Conservation (phyloP, 2,888 invertebrate genomes). For the Nemurella pictetii region DNA sequence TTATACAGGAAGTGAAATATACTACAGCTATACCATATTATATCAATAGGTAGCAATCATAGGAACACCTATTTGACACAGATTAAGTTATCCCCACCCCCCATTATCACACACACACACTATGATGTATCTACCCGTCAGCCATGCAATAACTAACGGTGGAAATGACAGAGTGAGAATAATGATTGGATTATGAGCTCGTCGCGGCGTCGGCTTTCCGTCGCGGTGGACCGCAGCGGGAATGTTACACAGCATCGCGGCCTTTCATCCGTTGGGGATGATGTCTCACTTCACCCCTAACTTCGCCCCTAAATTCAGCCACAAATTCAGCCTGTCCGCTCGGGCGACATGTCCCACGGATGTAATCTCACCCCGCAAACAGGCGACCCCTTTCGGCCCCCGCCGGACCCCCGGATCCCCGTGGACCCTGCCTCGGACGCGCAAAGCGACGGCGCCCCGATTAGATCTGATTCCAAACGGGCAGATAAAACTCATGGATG, state of each 20-base stretch:
- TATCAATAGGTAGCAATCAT: too few relatives aligned
- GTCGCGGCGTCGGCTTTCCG: background rate
- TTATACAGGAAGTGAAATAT: too few relatives aligned
- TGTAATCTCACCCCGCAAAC: constrained; percentile 11
- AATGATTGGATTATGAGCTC: background rate
- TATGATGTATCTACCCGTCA: too few relatives aligned
- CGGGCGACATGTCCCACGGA: background rate
- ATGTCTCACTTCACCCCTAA: background rate
- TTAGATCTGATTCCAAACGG: background rate
- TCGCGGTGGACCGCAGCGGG: background rate
- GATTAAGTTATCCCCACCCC: background rate
- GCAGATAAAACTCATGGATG: background rate
- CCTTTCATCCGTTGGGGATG: background rate
- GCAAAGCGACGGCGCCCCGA: background rate
- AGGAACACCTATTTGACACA: too few relatives aligned
- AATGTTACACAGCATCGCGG: background rate
- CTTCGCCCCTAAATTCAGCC: background rate
- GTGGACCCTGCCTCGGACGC: too few relatives aligned
- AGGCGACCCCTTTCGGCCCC: background rate
- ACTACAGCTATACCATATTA: too few relatives aligned
- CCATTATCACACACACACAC: background rate
- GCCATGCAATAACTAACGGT: background rate
- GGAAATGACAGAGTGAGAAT: background rate
- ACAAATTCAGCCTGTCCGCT: background rate
- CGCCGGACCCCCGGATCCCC: background rate